Percentiles rank a stretch among this genome's conserved stretches.
Conservation (phyloP, 2,888 invertebrate genomes). For the Melanostoma scalare region DNA sequence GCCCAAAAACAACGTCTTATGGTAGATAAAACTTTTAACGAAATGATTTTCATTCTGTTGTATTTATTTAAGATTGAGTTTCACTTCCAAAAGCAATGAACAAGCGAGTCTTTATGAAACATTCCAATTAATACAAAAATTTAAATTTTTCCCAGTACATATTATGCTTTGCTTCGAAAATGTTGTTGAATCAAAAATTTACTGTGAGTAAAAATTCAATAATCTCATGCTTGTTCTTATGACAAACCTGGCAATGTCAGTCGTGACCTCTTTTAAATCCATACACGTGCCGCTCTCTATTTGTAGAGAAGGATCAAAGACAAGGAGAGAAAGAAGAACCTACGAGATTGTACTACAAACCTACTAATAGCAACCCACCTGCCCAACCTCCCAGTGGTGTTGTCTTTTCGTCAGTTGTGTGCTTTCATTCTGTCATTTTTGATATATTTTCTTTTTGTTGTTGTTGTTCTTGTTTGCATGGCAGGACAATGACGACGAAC, state of each 20-base stretch:
- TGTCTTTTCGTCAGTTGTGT: slow-evolving; percentile 57
- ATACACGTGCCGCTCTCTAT: slow-evolving; percentile 41
- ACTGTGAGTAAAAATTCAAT: background rate
- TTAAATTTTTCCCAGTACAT: no score
- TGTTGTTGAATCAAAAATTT: no score
- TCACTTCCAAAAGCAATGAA: no score
- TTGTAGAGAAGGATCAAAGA: slow-evolving; percentile 6
- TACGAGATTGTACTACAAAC: slow-evolving; percentile 65
- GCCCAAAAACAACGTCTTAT: no score
- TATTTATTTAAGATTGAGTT: no score
- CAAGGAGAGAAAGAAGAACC: slow-evolving; percentile 32
- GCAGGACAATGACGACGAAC: slow-evolving; percentile 21
- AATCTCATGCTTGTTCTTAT: background rate
- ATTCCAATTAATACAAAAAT: no score
- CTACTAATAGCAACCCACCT: slow-evolving; percentile 42
- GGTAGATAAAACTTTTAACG: no score
- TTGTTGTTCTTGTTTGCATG: slow-evolving; percentile 7
- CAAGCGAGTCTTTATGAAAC: no score
- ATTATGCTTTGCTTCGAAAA: no score
- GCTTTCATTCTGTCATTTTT: slow-evolving; percentile 55
- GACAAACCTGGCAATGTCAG: slow-evolving; percentile 49
- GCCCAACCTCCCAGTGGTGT: background rate
- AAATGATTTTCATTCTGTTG: no score
- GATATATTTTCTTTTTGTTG: slow-evolving; percentile 14
- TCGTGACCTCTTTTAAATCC: slow-evolving; percentile 34